These are phyloP conservation scores for Castor canadensis DNA, from an alignment of 2,113 vertebrate genomes.

Conservation along the genomic window DNA sequence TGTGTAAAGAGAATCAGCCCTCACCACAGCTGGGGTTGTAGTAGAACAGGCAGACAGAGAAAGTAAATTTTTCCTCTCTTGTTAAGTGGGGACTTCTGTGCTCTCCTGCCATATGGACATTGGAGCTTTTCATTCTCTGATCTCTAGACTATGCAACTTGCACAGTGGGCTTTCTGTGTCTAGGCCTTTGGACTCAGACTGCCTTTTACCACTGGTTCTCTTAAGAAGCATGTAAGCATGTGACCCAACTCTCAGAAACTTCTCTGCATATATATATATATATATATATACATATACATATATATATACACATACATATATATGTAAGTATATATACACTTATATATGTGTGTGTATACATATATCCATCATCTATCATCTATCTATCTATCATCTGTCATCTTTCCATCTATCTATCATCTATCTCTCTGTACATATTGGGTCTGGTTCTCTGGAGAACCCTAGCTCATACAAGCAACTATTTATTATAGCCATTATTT, in stretches of 20 bases:
- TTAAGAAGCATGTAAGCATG: background rate
- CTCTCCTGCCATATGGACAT: background rate
- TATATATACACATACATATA: background rate
- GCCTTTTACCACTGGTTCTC: background rate
- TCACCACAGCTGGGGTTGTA: background rate
- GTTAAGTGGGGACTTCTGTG: background rate
- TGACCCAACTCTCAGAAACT: background rate
- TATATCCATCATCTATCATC: background rate
- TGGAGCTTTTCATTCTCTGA: background rate
- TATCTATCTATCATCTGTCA: too few species aligned
- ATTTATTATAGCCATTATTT: background rate
- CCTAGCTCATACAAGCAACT: background rate
- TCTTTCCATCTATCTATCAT: too few species aligned
- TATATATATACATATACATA: too few species aligned
- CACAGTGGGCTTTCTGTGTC: rapidly evolving
- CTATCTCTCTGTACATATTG: too few species aligned
- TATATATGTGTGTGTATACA: too few species aligned
- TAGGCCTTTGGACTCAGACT: background rate
- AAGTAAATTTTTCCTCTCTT: background rate
- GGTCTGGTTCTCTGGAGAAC: background rate
- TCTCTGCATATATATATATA: background rate
- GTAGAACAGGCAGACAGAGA: background rate
- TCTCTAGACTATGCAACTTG: background rate
- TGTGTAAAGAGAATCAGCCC: background rate
- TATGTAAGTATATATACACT: too few species aligned